Evolutionary conservation across 1,140 invertebrate species (phyloP), one percentile per base, ranked within the genome.

Genomic region (Hesperophylax magnus): DNA sequence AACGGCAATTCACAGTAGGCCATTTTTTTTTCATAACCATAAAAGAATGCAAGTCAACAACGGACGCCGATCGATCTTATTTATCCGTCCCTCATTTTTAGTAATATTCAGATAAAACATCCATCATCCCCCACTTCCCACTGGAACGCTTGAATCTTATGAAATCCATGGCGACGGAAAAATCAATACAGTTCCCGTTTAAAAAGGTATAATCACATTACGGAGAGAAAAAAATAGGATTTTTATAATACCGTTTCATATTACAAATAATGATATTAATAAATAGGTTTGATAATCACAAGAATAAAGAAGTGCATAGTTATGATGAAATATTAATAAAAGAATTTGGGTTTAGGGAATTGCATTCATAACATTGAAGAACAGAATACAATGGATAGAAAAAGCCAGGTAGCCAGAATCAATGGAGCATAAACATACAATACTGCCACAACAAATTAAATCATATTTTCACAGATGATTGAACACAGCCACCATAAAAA

Each of bases 391-490:
- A 76, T 79, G 69, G 58, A 63, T 47, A 65, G 11, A 78, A 78
- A 78, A 63, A 79, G 31, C 60, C 52, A 82, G 78, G 77, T 79
- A 82, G 79, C 58, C 60, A 20, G 15, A 75, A 72, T 54, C 53
- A 84, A 84, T 84, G 78, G 79, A 81, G 69, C 80, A 39, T 81
- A 53, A 69, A 65, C n/a, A 31, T 78, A 34, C 11, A 39, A 81
- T 81, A 80, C 71, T 81, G 82, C 81, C 82, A 78, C 11, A 61
- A 67, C 65, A 20, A 65, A 84, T 84, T 71, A 84, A 63, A 80
- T 84, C 82, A 84, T 81, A 84, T 76, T 61, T 67, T 53, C 54
- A 54, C 67, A 67, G 58, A 63, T 80, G 81, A 79, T 56, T 61
- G 75, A 47, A 77, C 34, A 20, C 20, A 17, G 47, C 54, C 1